These are phyloP conservation scores for Aythya baeri DNA, from an alignment of 2,113 vertebrate species.

Conservation along the genomic window DNA sequence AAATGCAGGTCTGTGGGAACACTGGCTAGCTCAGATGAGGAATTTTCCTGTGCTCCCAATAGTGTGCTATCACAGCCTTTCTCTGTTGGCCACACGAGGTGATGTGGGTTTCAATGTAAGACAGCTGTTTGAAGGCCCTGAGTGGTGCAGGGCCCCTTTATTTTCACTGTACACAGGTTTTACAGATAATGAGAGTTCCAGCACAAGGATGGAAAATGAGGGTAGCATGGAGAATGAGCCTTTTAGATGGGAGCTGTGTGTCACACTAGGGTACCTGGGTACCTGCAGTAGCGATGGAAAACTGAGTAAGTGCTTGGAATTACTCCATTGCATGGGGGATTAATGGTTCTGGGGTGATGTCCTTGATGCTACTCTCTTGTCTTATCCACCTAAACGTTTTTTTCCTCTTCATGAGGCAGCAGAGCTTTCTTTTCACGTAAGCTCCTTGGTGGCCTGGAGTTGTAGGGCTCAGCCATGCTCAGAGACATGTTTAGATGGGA, in stretches of 20 bases:
- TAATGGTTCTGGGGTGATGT: background rate
- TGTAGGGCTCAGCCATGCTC: background rate
- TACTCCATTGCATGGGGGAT: background rate
- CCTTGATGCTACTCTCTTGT: background rate
- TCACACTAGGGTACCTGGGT: background rate
- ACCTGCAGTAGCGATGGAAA: background rate
- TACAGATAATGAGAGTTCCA: background rate
- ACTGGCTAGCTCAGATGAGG: background rate
- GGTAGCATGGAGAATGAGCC: background rate
- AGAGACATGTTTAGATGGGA: background rate
- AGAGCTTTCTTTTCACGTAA: background rate
- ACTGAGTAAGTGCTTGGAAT: background rate
- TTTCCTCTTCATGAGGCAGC: background rate
- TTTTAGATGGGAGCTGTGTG: background rate
- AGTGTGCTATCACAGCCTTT: background rate
- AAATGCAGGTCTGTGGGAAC: background rate
- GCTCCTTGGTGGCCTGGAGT: background rate
- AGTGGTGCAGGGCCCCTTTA: background rate
- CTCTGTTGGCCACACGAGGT: background rate
- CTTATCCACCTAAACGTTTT: background rate
- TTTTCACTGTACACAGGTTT: accelerated
- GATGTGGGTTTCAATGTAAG: accelerated
- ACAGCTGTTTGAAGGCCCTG: background rate
- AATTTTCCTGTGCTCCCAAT: background rate
- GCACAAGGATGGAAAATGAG: background rate